Evolutionary conservation across 2,797 vertebrate species (phyloP), one percentile per base, ranked within the genome.

Genomic region (Neostethus bicornis): DNA sequence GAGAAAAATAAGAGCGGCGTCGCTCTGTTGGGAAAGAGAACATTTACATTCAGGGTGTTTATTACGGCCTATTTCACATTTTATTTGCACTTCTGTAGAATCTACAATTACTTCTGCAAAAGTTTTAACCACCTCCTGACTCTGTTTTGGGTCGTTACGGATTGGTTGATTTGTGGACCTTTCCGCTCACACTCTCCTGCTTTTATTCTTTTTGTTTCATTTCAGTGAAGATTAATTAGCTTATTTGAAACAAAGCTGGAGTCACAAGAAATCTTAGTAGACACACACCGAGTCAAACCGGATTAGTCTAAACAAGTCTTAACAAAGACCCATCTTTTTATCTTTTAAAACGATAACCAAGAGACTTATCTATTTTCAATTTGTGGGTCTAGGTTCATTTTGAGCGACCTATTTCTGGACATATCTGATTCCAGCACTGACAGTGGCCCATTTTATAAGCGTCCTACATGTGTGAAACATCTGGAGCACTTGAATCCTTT

Each of bases 151-250:
- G 42, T 38, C 2, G 9, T 52, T 34, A 58, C 24, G 14, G 47
- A 45, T 58, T 9, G 25, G 59, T 56, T 0, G 4, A 35, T 37
- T 37, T 23, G 7, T 51, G 41, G 26, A 49, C 1, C 10, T 34
- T 41, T 16, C 51, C 54, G 32, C 46, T 45, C 44, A 29, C 12
- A 0, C 20, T 43, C 42, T 42, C 58, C 25, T 58, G 41, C 46
- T 44, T 49, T 53, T 32, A 1, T 25, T 68, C 37, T 13, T 31
- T 62, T 56, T 63, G 80, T 67, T 59, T 84, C 81, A 83, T 55
- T 85, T 86, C 34, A 35, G 19, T 60, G 48, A 77, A 46, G 53
- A 85, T 70, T 81, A 87, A 90, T 90, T 90, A 90, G 67, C 88
- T 88, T 62, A 87, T 72, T 80, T 87, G 65, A 48, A 54, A 58